A percentile compares a stretch with the other conserved stretches of the same genome.
These are phyloP conservation scores for Osmoderma eremita DNA, from an alignment of 2,888 invertebrate species.

Conservation along the genomic window DNA sequence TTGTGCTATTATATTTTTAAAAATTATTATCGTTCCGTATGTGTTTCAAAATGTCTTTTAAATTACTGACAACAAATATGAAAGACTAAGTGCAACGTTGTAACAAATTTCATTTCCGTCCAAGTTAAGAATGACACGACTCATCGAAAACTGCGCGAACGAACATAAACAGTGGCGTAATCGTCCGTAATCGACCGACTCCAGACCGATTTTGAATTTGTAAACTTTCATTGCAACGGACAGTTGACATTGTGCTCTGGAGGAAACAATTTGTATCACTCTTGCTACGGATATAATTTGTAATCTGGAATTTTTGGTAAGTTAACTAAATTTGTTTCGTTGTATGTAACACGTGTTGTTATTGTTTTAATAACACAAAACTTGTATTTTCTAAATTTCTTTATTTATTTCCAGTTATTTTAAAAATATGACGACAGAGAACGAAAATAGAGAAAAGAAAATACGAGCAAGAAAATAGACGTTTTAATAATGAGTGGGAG, in stretches of 20 bases:
- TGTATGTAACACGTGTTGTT: slow-evolving; percentile 38
- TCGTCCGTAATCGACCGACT: slow-evolving; percentile 40
- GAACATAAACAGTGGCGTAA: too few relatives aligned
- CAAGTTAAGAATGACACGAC: neutral
- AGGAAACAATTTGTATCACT: slow-evolving; percentile 39
- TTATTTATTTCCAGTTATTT: too few relatives aligned
- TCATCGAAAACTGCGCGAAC: too few relatives aligned
- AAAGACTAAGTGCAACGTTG: too few relatives aligned
- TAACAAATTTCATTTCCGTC: too few relatives aligned
- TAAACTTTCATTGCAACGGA: slow-evolving; percentile 46
- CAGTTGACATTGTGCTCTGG: slow-evolving; percentile 45
- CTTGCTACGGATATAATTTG: slow-evolving; percentile 40
- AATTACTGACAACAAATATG: too few relatives aligned
- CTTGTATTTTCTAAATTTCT: slow-evolving; percentile 40
- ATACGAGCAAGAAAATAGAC: slow-evolving; percentile 42
- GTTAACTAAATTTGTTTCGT: slow-evolving; percentile 34
- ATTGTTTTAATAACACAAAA: slow-evolving; percentile 40
- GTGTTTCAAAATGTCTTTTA: too few relatives aligned
- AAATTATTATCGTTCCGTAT: too few relatives aligned
- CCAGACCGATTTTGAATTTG: slow-evolving; percentile 45
- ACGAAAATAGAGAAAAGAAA: slow-evolving; percentile 36
- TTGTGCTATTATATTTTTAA: too few relatives aligned
- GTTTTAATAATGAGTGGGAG: slow-evolving; percentile 38
- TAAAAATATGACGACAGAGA: slow-evolving; percentile 41
- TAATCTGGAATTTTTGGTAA: slow-evolving; percentile 42